A percentile compares a stretch with the other conserved stretches of the same genome.
Conservation (phyloP, 2,888 invertebrate genomes). For the Catonia carolina region DNA sequence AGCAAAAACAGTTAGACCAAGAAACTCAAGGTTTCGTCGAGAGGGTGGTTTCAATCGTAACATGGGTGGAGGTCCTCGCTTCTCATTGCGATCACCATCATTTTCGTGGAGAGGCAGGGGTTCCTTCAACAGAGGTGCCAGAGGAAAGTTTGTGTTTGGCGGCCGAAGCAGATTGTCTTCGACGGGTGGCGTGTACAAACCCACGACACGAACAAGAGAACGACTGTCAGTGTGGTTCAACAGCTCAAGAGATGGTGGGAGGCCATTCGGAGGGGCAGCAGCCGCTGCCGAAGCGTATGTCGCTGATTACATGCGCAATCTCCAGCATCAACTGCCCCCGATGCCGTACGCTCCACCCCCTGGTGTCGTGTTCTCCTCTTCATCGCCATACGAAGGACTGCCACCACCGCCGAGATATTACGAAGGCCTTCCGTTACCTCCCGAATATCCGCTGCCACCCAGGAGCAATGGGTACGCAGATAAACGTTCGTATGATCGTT, state of each 20-base stretch:
- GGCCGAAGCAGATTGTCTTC: conserved; percentile 56
- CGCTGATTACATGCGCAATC: conserved; percentile 81
- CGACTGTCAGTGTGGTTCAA: conserved; percentile 58
- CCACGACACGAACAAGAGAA: conserved; percentile 53
- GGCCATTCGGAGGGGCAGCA: conserved; percentile 52
- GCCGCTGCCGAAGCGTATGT: conserved; percentile 74
- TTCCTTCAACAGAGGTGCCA: conserved; percentile 22
- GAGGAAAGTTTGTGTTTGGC: conserved; percentile 53
- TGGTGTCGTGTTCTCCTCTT: conserved; percentile 45
- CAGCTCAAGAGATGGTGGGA: conserved; percentile 43
- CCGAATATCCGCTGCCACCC: conserved; percentile 61
- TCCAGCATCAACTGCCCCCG: conserved; percentile 80
- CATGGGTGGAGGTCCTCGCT: conserved; percentile 15
- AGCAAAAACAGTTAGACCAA: conserved; percentile 54
- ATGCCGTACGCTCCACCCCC: conserved; percentile 70
- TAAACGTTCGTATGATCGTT: conserved; percentile 78
- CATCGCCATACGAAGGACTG: conserved; percentile 51
- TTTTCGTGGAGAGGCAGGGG: conserved; percentile 25
- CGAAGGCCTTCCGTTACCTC: conserved; percentile 62
- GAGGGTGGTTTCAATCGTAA: conserved; percentile 23
- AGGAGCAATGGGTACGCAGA: conserved; percentile 55
- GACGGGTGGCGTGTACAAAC: conserved; percentile 47
- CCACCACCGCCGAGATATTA: conserved; percentile 80
- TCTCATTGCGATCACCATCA: conserved; percentile 17
- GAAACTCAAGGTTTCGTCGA: conserved; percentile 39